Percentiles rank a stretch among this genome's conserved stretches.
These are phyloP conservation scores for Tetraodon nigroviridis DNA, from an alignment of 2,113 vertebrate species.

Conservation along the genomic window DNA sequence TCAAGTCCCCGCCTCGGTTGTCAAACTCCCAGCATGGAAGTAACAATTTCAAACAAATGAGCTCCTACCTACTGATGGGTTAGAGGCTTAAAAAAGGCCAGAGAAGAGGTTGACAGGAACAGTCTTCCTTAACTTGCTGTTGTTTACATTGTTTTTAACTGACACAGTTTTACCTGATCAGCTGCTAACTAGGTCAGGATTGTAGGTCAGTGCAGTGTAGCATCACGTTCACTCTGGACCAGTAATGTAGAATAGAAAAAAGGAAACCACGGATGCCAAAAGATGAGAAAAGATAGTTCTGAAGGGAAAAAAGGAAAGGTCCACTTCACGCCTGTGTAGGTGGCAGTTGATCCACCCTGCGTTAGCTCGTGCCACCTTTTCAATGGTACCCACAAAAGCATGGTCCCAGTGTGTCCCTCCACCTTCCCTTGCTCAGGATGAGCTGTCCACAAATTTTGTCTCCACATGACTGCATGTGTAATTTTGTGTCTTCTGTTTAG, in stretches of 20 bases:
- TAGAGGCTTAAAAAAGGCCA: neutral
- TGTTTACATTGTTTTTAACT: too few species aligned
- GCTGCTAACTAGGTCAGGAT: too few species aligned
- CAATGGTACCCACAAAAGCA: neutral
- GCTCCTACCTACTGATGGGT: neutral
- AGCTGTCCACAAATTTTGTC: neutral
- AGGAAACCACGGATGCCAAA: too few species aligned
- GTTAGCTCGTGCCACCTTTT: neutral
- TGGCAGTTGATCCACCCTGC: neutral
- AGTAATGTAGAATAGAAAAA: too few species aligned
- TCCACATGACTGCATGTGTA: slow-evolving; percentile 8
- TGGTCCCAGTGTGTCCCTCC: neutral
- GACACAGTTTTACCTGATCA: too few species aligned
- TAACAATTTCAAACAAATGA: neutral
- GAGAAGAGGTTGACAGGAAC: neutral
- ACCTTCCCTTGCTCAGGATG: neutral
- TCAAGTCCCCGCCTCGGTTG: neutral
- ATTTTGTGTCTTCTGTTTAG: slow-evolving; percentile 9
- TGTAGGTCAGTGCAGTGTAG: too few species aligned
- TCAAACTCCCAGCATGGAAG: neutral
- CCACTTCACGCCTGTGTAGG: neutral
- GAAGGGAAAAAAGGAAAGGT: too few species aligned
- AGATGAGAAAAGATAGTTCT: too few species aligned
- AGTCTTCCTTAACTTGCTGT: neutral
- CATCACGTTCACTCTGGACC: too few species aligned